Evolutionary conservation across 1,140 invertebrate species (phyloP).

Genomic region (Aphis craccivora): DNA sequence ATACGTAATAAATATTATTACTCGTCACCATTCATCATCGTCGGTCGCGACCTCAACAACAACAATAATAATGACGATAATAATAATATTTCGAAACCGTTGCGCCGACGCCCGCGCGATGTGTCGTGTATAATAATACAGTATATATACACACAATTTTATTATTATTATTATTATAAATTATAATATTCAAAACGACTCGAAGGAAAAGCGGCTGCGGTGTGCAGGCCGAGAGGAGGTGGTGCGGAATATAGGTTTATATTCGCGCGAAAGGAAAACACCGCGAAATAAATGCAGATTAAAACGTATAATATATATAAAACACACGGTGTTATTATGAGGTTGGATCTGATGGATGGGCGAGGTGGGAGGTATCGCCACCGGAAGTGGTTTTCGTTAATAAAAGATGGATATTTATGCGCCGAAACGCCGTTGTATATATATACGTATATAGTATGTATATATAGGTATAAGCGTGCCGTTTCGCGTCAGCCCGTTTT

Average conservation of each 20-base stretch:
- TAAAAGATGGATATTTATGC: conserved; percentile 58
- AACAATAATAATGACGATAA: not conserved
- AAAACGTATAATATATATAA: conserved; percentile 23
- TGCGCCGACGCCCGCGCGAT: not conserved
- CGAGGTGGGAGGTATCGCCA: not conserved
- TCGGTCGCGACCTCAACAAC: not conserved
- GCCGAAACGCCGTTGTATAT: not conserved
- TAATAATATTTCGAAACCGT: conserved; percentile 32
- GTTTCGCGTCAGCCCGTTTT: not conserved
- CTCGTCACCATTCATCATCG: conserved; percentile 36
- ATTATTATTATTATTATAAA: not conserved
- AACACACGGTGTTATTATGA: not conserved
- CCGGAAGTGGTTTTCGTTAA: conserved; percentile 54
- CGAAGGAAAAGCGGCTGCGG: not conserved
- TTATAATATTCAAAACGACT: conserved; percentile 1
- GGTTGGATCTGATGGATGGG: not conserved
- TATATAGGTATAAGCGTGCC: not conserved
- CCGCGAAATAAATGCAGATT: conserved; percentile 57
- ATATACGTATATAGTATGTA: not conserved
- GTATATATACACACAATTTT: not conserved
- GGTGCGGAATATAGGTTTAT: conserved; percentile 16
- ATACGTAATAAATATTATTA: not conserved
- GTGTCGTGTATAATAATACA: not conserved
- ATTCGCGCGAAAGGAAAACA: conserved; percentile 46
- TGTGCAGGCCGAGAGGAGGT: not conserved